Conservation (phyloP, 1,140 invertebrate species). For the Polyergus mexicanus region DNA sequence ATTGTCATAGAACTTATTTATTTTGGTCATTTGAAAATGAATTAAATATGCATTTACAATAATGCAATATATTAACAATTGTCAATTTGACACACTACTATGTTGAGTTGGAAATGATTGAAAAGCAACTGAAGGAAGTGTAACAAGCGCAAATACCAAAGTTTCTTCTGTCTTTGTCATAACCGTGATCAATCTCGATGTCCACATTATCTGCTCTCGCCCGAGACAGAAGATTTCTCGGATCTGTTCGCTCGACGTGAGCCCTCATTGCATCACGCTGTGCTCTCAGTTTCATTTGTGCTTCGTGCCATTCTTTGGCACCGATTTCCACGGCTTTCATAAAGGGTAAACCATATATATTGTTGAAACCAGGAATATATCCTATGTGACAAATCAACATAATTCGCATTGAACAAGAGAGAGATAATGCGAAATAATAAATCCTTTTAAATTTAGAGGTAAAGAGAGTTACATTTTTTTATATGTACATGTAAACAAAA, state of each 20-base stretch:
- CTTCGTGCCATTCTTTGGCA: slow-evolving; percentile 88
- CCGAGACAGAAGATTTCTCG: slow-evolving; percentile 79
- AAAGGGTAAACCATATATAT: slow-evolving; percentile 90
- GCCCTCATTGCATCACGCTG: slow-evolving; percentile 84
- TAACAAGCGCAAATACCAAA: slow-evolving; percentile 76
- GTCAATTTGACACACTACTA: not conserved
- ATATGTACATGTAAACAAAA: not conserved
- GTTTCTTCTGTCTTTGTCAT: slow-evolving; percentile 68
- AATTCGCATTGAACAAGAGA: not conserved
- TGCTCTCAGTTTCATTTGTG: slow-evolving; percentile 87
- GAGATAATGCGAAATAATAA: not conserved
- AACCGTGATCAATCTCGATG: slow-evolving; percentile 77
- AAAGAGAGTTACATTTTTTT: not conserved
- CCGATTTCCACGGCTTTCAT: slow-evolving; percentile 90
- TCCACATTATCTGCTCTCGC: slow-evolving; percentile 78
- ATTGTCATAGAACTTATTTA: not conserved
- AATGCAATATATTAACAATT: not conserved
- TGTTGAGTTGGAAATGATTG: not conserved
- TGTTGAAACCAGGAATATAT: slow-evolving; percentile 88
- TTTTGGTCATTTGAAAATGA: not conserved
- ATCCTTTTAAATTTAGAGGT: not conserved
- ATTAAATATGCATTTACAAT: not conserved
- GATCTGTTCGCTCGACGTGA: slow-evolving; percentile 84
- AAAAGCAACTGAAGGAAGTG: not conserved
- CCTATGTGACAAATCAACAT: slow-evolving; percentile 80